phyloP scores from a whole-genome alignment of 2,888 invertebrate species.

The Athalia circularis region DNA sequence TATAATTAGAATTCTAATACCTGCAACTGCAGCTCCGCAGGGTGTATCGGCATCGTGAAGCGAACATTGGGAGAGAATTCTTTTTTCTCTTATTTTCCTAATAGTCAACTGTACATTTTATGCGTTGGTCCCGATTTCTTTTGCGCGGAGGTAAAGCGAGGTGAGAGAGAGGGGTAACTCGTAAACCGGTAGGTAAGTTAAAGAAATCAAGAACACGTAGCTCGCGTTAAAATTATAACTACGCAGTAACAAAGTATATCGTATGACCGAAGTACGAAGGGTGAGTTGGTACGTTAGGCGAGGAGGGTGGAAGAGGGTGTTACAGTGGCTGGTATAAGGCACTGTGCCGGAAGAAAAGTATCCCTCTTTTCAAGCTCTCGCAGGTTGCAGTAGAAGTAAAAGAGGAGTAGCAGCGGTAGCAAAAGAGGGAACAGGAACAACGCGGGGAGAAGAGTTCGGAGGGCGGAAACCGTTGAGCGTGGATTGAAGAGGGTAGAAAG shows the following conservation, averaged over 20 bases:
- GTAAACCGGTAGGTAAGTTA: slow-evolving; percentile 56
- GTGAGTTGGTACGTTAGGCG: slow-evolving; percentile 10
- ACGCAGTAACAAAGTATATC: slow-evolving; percentile 71
- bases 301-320: neutral
- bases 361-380: neutral
- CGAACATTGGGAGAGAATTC: neutral
- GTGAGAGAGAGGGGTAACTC: neutral
- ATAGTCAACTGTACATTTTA: neutral
- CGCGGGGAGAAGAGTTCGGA: slow-evolving; percentile 1
- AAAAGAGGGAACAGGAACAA: too few species aligned
- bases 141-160: neutral
- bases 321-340: neutral
- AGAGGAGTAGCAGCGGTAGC: too few species aligned
- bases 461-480: slow-evolving; percentile 22
- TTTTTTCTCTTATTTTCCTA: slow-evolving; percentile 23
- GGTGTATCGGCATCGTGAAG: neutral
- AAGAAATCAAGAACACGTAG: slow-evolving; percentile 71
- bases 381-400: too few species aligned
- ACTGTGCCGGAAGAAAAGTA: slow-evolving; percentile 23
- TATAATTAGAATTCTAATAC: neutral
- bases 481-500: slow-evolving; percentile 18
- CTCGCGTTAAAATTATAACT: slow-evolving; percentile 72
- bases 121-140: neutral
- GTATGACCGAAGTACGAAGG: slow-evolving; percentile 60
- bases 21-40: neutral